Base-by-base conservation (phyloP, 2,797 vertebrate species). In the Staurois parvus region DNA sequence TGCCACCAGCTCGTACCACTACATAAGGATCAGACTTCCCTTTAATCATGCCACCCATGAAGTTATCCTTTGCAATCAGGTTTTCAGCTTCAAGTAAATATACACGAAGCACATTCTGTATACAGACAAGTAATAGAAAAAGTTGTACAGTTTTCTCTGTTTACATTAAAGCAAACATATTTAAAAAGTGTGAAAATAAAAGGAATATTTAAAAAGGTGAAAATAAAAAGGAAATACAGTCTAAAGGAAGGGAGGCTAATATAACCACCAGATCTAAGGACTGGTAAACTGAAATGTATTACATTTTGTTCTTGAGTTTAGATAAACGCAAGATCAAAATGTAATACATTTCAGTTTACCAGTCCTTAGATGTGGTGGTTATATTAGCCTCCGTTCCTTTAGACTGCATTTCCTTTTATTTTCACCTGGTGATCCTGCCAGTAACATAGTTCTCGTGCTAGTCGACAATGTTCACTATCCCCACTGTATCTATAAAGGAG, bases 1-100 rank as follows among this genome's bases (percentile, higher is more conserved):
- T 88, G 3, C 97, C 97, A 30, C 95, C 95, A n/a, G 96, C 93
- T 5, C 95, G 94, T 48, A 97, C 94, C 90, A 96, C 96, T 26
- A 97, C 96, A 0, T 99, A 99, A 6, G 97, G 97, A 88, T 99
- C 97, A 2, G 97, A 98, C 88, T 97, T 98, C 59, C 97, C 97
- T 91, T 97, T 96, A 83, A 98, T 94, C 89, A 97, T 90, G 24
- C 97, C 96, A 5, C 95, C 95, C 93, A 99, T 94, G 90, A 97
- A 96, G 91, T 96, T 97, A 91, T 99, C 97, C 86, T 98, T 99
- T 76, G 97, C 96, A 0, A 98, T 95, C 73, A 99, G 93, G 88
- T 94, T 94, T 90, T 96, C 94, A 37, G 96, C 97, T 89, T 97
- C 96, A 87, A 97, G 86, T 62, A 99, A 92, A 13, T 97, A 96